Conservation (phyloP, 2,797 vertebrate species). For the Sebastes steindachneri region DNA sequence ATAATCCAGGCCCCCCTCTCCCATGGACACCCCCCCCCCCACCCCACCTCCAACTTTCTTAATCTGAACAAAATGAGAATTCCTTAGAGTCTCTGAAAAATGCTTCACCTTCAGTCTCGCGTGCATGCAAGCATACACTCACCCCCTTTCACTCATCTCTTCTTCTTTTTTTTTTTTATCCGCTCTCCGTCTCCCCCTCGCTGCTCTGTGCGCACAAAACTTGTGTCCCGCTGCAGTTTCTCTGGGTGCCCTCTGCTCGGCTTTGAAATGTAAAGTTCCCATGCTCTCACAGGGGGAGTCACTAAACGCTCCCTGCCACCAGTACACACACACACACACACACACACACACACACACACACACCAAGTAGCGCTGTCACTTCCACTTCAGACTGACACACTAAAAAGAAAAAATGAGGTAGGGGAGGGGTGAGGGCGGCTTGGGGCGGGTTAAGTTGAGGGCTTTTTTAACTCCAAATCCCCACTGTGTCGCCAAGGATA, state of each 20-base stretch:
- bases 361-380: conserved; percentile 71
- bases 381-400: conserved; percentile 81
- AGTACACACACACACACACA: conserved; percentile 42
- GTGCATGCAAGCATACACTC: conserved; percentile 27
- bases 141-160: conserved; percentile 29
- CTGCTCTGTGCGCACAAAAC: conserved; percentile 45
- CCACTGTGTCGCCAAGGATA: conserved; percentile 84
- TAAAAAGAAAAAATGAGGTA: conserved; percentile 69
- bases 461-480: conserved; percentile 76
- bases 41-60: conserved; percentile 62
- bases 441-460: conserved; percentile 73
- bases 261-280: conserved; percentile 83
- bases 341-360: conserved; percentile 17
- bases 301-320: conserved; percentile 63
- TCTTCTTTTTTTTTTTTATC: background rate
- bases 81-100: conserved; percentile 73
- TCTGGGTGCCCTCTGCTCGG: conserved; percentile 60
- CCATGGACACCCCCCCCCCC: conserved; percentile 51
- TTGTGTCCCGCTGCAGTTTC: conserved; percentile 52
- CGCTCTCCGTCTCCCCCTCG: background rate
- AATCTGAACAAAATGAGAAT: conserved; percentile 87
- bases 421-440: conserved; percentile 49
- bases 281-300: conserved; percentile 71
- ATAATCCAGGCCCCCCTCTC: conserved; percentile 69
- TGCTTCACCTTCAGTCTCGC: conserved; percentile 71